Evolutionary conservation across 2,888 invertebrate genomes (phyloP).

Genomic region (Aethes cnicana): DNA sequence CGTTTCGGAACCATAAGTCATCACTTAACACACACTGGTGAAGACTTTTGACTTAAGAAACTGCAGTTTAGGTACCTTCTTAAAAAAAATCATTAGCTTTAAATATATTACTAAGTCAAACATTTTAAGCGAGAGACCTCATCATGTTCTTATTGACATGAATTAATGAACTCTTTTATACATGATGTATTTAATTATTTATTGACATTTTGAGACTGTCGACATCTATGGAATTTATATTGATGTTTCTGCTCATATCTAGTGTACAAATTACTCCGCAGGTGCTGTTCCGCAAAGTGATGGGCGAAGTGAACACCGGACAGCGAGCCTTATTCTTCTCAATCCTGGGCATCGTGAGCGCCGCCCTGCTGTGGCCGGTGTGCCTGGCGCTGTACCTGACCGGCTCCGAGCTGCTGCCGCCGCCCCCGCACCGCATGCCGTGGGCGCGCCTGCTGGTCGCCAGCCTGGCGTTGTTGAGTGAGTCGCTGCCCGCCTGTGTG

Average conservation of each 20-base stretch:
- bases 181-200: not conserved
- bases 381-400: conserved; percentile 93
- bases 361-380: conserved; percentile 94
- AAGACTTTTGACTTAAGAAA: too few species aligned
- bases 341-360: conserved; percentile 93
- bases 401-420: conserved; percentile 90
- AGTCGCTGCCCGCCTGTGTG: conserved; percentile 39
- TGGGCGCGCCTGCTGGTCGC: conserved; percentile 93
- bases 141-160: too few species aligned
- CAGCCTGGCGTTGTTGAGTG: conserved; percentile 90
- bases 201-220: too few species aligned
- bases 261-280: conserved; percentile 58
- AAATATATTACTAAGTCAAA: too few species aligned
- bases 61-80: too few species aligned
- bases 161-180: not conserved
- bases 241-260: too few species aligned
- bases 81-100: too few species aligned
- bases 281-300: conserved; percentile 96
- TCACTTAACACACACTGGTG: too few species aligned
- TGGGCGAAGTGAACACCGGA: conserved; percentile 95
- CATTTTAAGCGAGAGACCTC: too few species aligned
- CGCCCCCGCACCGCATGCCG: conserved; percentile 89
- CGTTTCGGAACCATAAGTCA: too few species aligned
- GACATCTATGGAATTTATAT: too few species aligned
- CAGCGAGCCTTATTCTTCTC: conserved; percentile 97